Conservation (phyloP, 2,888 invertebrate genomes). For the Cancer borealis region DNA sequence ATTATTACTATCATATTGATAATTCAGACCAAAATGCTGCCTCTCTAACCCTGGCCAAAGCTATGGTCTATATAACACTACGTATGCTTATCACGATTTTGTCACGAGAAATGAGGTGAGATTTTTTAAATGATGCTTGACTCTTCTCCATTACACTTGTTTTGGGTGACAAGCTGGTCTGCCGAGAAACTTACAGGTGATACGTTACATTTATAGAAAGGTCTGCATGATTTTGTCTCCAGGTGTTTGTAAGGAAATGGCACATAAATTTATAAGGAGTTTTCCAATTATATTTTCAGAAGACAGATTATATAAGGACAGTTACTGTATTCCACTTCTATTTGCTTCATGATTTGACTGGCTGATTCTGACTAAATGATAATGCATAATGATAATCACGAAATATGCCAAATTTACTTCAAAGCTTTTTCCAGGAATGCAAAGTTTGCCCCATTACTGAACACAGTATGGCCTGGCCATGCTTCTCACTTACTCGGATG, state of each 20-base stretch:
- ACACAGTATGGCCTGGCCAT: conserved; percentile 23
- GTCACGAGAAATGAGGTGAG: conserved; percentile 14
- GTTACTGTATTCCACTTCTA: neutral
- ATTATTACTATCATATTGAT: conserved; percentile 22
- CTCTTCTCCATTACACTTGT: conserved; percentile 13
- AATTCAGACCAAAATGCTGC: conserved; percentile 17
- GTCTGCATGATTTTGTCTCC: conserved; percentile 42
- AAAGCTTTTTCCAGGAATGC: conserved; percentile 45
- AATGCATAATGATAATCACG: neutral
- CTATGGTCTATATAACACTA: neutral
- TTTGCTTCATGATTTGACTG: conserved; percentile 39
- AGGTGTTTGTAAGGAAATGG: conserved; percentile 33
- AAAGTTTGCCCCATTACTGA: conserved; percentile 23
- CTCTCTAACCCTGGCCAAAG: neutral
- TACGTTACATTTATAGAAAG: conserved; percentile 35
- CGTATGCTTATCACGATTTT: conserved; percentile 12
- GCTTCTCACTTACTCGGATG: conserved; percentile 10
- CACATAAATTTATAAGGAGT: conserved; percentile 53
- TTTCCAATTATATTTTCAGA: conserved; percentile 9
- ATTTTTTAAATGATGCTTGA: neutral
- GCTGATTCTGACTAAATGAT: conserved; percentile 36
- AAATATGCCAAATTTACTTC: neutral
- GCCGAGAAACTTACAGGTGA: neutral
- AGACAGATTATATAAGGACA: conserved; percentile 1
- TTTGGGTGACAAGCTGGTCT: conserved; percentile 27